Percentiles rank a stretch among this genome's conserved stretches.
Conservation (phyloP, 2,888 invertebrate species). For the Perizoma affinitatum region DNA sequence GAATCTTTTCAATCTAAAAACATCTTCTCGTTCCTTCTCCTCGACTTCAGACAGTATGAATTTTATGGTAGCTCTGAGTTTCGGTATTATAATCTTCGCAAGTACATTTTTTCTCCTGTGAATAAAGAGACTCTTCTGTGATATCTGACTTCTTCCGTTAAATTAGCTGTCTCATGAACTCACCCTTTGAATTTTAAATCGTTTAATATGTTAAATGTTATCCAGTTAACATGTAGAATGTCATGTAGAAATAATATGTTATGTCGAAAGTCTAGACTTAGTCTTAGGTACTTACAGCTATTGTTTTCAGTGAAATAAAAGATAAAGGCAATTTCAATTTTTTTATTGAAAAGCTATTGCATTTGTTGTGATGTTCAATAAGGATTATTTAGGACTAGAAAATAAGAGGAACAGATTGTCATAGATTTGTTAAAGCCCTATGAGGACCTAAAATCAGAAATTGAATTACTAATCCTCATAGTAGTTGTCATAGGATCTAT, state of each 20-base stretch:
- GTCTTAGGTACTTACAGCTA: too few relatives aligned
- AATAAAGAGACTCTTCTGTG: slow-evolving; percentile 19
- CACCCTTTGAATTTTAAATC: slow-evolving; percentile 5
- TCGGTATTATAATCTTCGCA: slow-evolving; percentile 49
- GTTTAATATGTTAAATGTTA: too few relatives aligned
- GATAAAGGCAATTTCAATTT: too few relatives aligned
- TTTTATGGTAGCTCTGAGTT: slow-evolving; percentile 39
- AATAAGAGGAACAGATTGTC: background rate
- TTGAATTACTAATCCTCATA: slow-evolving; percentile 7
- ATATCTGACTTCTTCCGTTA: slow-evolving; percentile 13
- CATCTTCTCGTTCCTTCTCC: slow-evolving; percentile 50
- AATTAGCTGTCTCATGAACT: slow-evolving; percentile 16
- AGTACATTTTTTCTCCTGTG: slow-evolving; percentile 53
- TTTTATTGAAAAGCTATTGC: background rate
- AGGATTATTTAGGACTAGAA: too few relatives aligned
- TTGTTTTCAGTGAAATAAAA: too few relatives aligned
- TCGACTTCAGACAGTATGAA: slow-evolving; percentile 50
- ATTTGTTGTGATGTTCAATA: background rate
- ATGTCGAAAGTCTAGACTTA: too few relatives aligned
- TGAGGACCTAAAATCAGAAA: slow-evolving; percentile 1
- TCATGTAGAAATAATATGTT: too few relatives aligned
- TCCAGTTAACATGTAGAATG: too few relatives aligned
- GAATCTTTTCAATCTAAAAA: slow-evolving; percentile 50
- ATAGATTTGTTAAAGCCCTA: background rate
- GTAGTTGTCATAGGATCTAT: background rate